Percentiles rank a stretch among this genome's conserved stretches.
Conservation (phyloP, 1,140 invertebrate genomes). For the Phocides pigmalion region DNA sequence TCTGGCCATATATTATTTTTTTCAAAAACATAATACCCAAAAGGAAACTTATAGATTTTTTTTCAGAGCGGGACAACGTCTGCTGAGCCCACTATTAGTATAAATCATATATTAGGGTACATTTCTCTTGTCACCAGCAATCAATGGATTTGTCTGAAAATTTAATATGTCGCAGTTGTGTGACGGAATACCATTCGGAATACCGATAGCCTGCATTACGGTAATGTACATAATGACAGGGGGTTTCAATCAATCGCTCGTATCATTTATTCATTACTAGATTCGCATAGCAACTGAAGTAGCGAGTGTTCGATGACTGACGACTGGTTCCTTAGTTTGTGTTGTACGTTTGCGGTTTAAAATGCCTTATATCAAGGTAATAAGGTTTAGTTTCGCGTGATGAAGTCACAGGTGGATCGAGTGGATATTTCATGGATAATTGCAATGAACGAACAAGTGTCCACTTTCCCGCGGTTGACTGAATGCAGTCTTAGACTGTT, state of each 20-base stretch:
- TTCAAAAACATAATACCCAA: too few relatives aligned
- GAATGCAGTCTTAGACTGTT: slow-evolving; percentile 19
- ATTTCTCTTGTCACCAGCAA: too few relatives aligned
- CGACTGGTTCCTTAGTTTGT: slow-evolving; percentile 3
- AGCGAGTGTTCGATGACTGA: not conserved
- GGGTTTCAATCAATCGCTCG: slow-evolving; percentile 16
- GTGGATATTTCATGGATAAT: slow-evolving; percentile 45
- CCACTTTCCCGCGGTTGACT: slow-evolving; percentile 44
- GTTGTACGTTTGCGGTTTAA: not conserved
- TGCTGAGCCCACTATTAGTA: too few relatives aligned
- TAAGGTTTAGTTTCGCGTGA: slow-evolving; percentile 32
- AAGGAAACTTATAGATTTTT: too few relatives aligned
- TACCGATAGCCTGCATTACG: slow-evolving; percentile 21
- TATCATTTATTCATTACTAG: slow-evolving; percentile 19
- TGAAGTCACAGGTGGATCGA: not conserved
- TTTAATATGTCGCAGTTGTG: not conserved
- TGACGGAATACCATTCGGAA: not conserved
- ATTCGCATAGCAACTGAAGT: slow-evolving; percentile 41
- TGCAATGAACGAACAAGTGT: slow-evolving; percentile 48
- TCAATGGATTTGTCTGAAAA: not conserved
- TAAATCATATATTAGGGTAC: too few relatives aligned
- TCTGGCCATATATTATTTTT: too few relatives aligned
- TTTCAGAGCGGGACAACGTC: too few relatives aligned
- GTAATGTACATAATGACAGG: slow-evolving; percentile 1
- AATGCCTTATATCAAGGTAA: not conserved